phyloP scores from a whole-genome alignment of 2,113 vertebrate species.

The Polyodon spathula region DNA sequence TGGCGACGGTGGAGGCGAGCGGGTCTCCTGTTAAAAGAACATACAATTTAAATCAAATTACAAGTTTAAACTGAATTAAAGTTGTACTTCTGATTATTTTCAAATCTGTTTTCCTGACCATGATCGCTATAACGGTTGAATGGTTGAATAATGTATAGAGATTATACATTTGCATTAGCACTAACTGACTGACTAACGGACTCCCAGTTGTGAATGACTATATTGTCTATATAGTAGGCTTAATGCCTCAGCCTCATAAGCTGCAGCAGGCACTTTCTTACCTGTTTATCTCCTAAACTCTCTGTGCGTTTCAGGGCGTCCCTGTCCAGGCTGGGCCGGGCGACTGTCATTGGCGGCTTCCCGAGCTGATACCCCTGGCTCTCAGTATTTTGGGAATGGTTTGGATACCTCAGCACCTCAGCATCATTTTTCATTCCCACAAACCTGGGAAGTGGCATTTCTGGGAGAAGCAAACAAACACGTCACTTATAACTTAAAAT shows the following conservation, averaged over 20 bases:
- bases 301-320: conserved; percentile 62
- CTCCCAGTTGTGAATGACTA: no score
- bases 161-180: no score
- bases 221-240: not conserved
- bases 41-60: conserved; percentile 19
- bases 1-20: conserved; percentile 65
- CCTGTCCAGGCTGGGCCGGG: conserved; percentile 58
- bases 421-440: conserved; percentile 65
- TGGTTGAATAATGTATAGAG: no score
- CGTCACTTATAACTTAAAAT: no score
- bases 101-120: no score
- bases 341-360: conserved; percentile 17
- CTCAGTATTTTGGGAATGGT: conserved; percentile 41
- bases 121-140: no score
- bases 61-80: not conserved
- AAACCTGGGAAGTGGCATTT: conserved; percentile 80
- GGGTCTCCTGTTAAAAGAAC: conserved; percentile 63
- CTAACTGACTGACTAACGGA: no score
- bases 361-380: conserved; percentile 53
- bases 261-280: conserved; percentile 30
- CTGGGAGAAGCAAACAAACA: conserved; percentile 38
- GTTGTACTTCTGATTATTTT: no score
- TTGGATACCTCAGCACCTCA: conserved; percentile 55
- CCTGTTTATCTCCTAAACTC: conserved; percentile 61
- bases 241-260: not conserved